These are phyloP conservation scores for Andrena praecox DNA, from an alignment of 2,888 invertebrate species.

Conservation along the genomic window DNA sequence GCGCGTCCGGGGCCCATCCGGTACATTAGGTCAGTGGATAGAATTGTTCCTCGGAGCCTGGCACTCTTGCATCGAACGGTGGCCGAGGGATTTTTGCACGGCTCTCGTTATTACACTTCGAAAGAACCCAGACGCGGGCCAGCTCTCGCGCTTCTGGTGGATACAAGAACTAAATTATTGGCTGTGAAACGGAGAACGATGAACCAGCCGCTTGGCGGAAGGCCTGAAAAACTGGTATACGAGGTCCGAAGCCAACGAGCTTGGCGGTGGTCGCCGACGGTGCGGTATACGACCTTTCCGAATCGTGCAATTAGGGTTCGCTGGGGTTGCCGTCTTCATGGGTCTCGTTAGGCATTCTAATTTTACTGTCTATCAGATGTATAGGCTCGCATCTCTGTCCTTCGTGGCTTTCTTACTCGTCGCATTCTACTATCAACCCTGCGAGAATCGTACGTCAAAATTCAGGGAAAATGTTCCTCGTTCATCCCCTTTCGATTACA, in stretches of 20 bases:
- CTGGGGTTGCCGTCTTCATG: slow-evolving; percentile 49
- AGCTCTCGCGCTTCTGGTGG: slow-evolving; percentile 11
- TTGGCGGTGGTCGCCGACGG: slow-evolving; percentile 36
- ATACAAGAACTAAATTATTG: slow-evolving; percentile 31
- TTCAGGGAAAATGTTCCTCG: not conserved
- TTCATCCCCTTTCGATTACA: not conserved
- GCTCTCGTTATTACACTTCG: slow-evolving; percentile 14
- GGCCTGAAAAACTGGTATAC: slow-evolving; percentile 60
- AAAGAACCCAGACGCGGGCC: not conserved
- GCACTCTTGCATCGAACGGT: no score
- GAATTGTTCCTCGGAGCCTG: not conserved
- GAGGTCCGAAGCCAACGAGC: slow-evolving; percentile 47
- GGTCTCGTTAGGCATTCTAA: slow-evolving; percentile 2
- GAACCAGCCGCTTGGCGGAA: slow-evolving; percentile 61
- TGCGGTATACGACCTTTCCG: slow-evolving; percentile 48
- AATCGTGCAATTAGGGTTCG: slow-evolving; percentile 37
- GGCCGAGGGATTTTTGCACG: not conserved
- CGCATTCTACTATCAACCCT: no score
- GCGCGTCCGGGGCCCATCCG: not conserved
- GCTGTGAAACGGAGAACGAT: slow-evolving; percentile 40
- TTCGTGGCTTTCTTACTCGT: no score
- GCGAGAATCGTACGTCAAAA: no score
- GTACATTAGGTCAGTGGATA: not conserved
- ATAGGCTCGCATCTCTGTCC: no score
- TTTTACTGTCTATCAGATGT: not conserved